phyloP scores from a whole-genome alignment of 92 coral and sea anemone species.

The Zoanthus gigantus region DNA sequence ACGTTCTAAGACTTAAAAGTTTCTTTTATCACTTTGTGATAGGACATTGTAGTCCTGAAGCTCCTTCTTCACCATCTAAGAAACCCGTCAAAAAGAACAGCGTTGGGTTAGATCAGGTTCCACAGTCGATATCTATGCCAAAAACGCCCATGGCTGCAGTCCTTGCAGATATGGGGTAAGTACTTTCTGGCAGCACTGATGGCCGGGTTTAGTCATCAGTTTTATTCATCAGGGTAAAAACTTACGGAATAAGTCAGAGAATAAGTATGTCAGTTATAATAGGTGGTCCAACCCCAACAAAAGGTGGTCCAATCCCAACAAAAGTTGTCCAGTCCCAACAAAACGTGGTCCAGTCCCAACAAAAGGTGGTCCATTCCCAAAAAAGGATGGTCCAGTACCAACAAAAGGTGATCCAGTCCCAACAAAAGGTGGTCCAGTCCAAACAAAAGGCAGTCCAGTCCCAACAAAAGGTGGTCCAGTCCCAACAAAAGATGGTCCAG shows the following conservation, averaged over 20 bases:
- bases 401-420: too few relatives aligned
- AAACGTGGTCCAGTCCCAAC: too few relatives aligned
- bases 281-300: too few relatives aligned
- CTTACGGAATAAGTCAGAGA: not conserved
- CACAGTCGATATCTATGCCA: conserved; percentile 14
- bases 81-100: conserved; percentile 2
- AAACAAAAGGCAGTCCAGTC: too few relatives aligned
- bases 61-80: conserved; percentile 28
- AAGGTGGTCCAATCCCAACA: too few relatives aligned
- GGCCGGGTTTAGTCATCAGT: not conserved
- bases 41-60: conserved; percentile 19
- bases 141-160: conserved; percentile 32
- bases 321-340: too few relatives aligned
- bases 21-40: not conserved
- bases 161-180: conserved; percentile 50
- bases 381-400: too few relatives aligned
- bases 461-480: too few relatives aligned
- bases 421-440: too few relatives aligned
- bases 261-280: too few relatives aligned
- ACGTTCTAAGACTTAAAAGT: not conserved
- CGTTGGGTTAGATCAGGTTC: conserved; percentile 8
- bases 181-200: not conserved
- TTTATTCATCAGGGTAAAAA: not conserved
- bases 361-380: too few relatives aligned
- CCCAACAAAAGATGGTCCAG: too few relatives aligned